Evolutionary conservation across 2,797 vertebrate species (phyloP).

Genomic region (Chaunax sp.): DNA sequence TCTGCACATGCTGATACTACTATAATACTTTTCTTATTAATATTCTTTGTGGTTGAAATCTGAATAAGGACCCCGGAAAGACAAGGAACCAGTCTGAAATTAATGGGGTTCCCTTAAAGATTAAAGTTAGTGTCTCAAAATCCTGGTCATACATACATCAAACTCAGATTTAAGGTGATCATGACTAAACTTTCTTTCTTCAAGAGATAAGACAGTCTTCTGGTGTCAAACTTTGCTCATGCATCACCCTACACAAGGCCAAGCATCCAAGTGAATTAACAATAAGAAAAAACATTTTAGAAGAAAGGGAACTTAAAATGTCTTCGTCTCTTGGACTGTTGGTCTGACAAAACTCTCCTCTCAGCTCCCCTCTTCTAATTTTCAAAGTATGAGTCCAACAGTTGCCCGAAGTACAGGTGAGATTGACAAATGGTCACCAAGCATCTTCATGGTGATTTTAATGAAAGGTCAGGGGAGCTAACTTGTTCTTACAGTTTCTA

Average conservation of each 20-base stretch:
- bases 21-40: no score
- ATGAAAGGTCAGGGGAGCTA: conserved; percentile 61
- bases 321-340: background rate
- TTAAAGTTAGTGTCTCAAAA: background rate
- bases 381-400: background rate
- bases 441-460: conserved; percentile 42
- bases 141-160: background rate
- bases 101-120: no score
- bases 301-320: background rate
- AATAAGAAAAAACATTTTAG: background rate
- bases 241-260: background rate
- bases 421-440: conserved; percentile 17
- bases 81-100: no score
- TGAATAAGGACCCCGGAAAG: no score
- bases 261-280: background rate
- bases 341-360: background rate
- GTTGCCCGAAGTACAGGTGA: conserved; percentile 39
- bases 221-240: background rate
- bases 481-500: conserved; percentile 64
- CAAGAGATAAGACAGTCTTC: background rate
- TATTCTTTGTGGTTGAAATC: no score
- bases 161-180: background rate
- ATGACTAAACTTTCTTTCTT: background rate
- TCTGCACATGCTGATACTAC: no score
- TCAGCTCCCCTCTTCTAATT: background rate